Evolutionary conservation across 2,113 vertebrate genomes (phyloP).

Genomic region (Microtus richardsoni): DNA sequence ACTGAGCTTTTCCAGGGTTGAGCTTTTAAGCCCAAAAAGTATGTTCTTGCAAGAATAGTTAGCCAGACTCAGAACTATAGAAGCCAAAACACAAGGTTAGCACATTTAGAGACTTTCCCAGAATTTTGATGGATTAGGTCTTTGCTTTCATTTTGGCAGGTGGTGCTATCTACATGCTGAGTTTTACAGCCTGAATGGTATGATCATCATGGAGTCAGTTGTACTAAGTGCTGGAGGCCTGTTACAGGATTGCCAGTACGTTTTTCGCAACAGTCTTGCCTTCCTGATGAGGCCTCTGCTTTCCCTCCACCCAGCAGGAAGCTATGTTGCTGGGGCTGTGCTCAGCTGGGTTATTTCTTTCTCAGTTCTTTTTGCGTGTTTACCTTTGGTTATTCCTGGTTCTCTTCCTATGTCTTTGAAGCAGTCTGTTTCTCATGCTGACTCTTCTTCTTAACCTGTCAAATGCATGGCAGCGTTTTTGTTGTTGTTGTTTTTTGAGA

Average conservation of each 20-base stretch:
- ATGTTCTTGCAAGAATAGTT: not conserved
- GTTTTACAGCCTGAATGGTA: not conserved
- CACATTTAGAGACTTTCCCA: not conserved
- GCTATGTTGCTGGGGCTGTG: not conserved
- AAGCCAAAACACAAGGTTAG: not conserved
- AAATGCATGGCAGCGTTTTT: not conserved
- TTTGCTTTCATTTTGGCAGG: not conserved
- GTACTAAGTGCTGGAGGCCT: not conserved
- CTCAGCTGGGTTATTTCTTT: not conserved
- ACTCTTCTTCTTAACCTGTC: not conserved
- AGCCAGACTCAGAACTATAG: not conserved
- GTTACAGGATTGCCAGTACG: too few species aligned
- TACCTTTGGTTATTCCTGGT: not conserved
- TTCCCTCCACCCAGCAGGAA: not conserved
- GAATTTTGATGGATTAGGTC: not conserved
- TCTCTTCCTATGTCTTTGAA: not conserved
- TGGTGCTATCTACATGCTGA: not conserved
- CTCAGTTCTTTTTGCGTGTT: not conserved
- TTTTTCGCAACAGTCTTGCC: not conserved
- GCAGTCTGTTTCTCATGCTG: not conserved
- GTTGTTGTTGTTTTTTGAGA: not conserved
- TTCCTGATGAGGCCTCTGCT: not conserved
- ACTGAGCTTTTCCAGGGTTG: not conserved
- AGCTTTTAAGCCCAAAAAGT: not conserved
- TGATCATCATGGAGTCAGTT: not conserved